Evolutionary conservation across 2,113 vertebrate species (phyloP), one percentile per base, ranked within the genome.

Genomic region (Chaenocephalus aceratus): DNA sequence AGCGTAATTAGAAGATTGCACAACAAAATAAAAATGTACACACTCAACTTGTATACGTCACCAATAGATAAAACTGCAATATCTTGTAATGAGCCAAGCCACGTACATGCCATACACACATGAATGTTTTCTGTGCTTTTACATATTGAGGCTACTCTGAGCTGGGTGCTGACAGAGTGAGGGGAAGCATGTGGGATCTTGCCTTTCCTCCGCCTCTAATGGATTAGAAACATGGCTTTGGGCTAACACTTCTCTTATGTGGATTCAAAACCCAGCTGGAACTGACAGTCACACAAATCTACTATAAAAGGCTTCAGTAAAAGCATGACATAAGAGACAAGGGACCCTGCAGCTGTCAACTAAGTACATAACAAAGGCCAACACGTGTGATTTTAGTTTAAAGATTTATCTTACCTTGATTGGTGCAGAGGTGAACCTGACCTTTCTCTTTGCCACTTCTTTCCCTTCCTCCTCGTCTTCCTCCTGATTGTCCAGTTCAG

Each of bases 401-500:
- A 53, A 57, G 67, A n/a, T 61, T 16, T 57, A 5, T 5, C 82
- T 74, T 94, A 96, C 97, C 95, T 95, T 97, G 75, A 98, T 97
- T 52, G 96, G 96, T 69, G 95, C 94, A 5, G 95, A 95, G 46
- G 96, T 97, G 90, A 98, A 98, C 67, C 90, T 94, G 79, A 98
- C 95, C 88, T 93, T 96, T 81, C 94, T 91, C 62, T 80, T 90
- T 23, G 0, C 74, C 53, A 81, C 78, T 41, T 94, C 88, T 58
- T 96, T 96, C 59, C 77, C 89, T 52, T 94, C 91, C 10, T 48
- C 46, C 8, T 96, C 89, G 54, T 96, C 95, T 71, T 95, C 91
- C 56, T 95, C 95, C 72, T 95, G 89, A 72, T 95, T 93, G 10
- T 94, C 90, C 54, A 96, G 92, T 63, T 96, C 95, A 82, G 95